A percentile compares a stretch with the other conserved stretches of the same genome.
Conservation (phyloP, 2,888 invertebrate species). For the Nomada lathburiana region DNA sequence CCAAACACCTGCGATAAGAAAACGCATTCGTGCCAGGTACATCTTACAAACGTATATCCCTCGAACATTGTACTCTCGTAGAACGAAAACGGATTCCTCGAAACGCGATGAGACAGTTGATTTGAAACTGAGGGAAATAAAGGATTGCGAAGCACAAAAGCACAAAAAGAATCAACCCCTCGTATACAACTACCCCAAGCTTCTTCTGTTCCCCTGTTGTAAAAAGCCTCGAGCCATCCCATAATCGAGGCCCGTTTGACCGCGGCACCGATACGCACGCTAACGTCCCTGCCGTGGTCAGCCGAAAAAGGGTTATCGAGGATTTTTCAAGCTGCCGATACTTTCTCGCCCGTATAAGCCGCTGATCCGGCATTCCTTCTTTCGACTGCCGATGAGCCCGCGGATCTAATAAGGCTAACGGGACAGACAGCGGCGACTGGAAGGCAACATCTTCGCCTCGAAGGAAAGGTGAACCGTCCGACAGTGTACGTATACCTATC, state of each 20-base stretch:
- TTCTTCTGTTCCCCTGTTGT: constrained; percentile 65
- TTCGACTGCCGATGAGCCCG: constrained; percentile 67
- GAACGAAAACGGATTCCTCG: background rate
- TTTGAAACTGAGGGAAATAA: background rate
- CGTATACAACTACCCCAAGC: background rate
- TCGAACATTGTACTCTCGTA: too few species aligned
- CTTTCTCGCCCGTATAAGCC: constrained; percentile 69
- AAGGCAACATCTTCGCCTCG: background rate
- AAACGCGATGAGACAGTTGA: background rate
- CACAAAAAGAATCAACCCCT: constrained; percentile 45
- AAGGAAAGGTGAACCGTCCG: background rate
- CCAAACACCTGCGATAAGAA: too few species aligned
- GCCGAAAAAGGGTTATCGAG: constrained; percentile 35
- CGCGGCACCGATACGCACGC: constrained; percentile 8
- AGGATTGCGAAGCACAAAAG: background rate
- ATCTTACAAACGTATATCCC: too few species aligned
- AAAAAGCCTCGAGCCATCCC: constrained; percentile 76
- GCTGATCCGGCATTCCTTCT: constrained; percentile 74
- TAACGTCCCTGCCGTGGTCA: constrained; percentile 47
- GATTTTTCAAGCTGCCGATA: constrained; percentile 56
- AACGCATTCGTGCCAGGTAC: too few species aligned
- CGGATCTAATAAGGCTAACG: constrained; percentile 43
- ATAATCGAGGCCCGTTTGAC: constrained; percentile 63
- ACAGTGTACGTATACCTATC: too few species aligned
- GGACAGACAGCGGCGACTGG: constrained; percentile 9